Evolutionary conservation across 2,797 vertebrate species (phyloP).

Genomic region (Gymnodraco acuticeps): DNA sequence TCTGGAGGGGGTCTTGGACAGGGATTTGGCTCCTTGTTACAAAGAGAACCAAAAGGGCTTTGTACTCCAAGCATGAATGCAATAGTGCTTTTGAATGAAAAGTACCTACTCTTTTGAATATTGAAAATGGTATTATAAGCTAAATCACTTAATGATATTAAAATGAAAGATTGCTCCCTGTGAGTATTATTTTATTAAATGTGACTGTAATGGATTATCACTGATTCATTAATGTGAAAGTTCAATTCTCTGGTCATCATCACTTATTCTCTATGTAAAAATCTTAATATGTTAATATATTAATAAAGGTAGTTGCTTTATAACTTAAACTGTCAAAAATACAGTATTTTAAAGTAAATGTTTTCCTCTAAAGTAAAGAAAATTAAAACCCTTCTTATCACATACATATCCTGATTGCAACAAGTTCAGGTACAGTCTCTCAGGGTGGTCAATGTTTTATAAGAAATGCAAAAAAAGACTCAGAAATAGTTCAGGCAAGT

Average conservation of each 20-base stretch:
- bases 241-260: background rate
- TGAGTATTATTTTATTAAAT: background rate
- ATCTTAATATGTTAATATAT: background rate
- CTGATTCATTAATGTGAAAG: background rate
- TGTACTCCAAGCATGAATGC: conserved; percentile 21
- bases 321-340: background rate
- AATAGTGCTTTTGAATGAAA: conserved; percentile 31
- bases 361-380: too few relatives aligned
- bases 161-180: background rate
- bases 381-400: too few relatives aligned
- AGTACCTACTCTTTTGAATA: background rate
- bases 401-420: conserved; percentile 50
- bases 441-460: conserved; percentile 37
- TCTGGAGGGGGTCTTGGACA: conserved; percentile 13
- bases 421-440: conserved; percentile 31
- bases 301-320: background rate
- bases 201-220: background rate
- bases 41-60: background rate
- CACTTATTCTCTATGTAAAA: background rate
- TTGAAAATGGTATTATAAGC: background rate
- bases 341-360: background rate
- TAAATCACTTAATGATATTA: background rate
- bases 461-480: conserved; percentile 40
- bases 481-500: conserved; percentile 4
- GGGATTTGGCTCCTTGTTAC: conserved; percentile 15